A percentile compares a stretch with the other conserved stretches of the same genome.
Conservation (phyloP, 2,113 vertebrate species). For the Circaetus gallicus region DNA sequence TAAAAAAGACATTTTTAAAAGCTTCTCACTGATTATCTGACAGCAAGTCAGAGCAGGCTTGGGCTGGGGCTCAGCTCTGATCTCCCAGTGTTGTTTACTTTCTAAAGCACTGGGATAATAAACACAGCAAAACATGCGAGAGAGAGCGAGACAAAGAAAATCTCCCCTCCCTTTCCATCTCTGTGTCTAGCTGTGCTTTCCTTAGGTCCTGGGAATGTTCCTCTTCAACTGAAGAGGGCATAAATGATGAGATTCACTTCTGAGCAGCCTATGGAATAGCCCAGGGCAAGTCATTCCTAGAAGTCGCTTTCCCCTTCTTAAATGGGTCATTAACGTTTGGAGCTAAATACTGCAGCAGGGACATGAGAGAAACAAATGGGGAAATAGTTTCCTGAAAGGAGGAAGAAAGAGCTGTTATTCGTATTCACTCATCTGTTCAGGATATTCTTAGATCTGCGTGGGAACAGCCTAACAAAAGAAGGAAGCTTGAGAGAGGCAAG, state of each 20-base stretch:
- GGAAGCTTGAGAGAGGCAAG: background rate
- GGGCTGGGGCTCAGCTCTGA: background rate
- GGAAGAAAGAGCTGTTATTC: slow-evolving; percentile 6
- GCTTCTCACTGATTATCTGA: background rate
- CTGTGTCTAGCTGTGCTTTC: background rate
- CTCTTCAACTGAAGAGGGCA: background rate
- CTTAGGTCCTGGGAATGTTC: background rate
- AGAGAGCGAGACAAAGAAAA: background rate
- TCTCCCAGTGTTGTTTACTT: background rate
- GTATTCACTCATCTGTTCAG: background rate
- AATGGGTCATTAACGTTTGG: background rate
- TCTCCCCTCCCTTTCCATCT: background rate
- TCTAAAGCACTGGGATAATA: background rate
- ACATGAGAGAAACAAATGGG: slow-evolving; percentile 1
- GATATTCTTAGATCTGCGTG: slow-evolving; percentile 42
- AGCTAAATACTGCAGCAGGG: background rate
- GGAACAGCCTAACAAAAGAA: slow-evolving; percentile 38
- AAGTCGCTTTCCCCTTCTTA: background rate
- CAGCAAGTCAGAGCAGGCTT: background rate
- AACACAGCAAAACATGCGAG: background rate
- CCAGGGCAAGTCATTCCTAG: background rate
- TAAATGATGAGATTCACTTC: background rate
- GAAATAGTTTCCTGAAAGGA: slow-evolving; percentile 29
- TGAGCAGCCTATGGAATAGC: background rate
- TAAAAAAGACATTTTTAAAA: background rate